Conservation (phyloP, 2,888 invertebrate species). For the Argynnis bischoffii region DNA sequence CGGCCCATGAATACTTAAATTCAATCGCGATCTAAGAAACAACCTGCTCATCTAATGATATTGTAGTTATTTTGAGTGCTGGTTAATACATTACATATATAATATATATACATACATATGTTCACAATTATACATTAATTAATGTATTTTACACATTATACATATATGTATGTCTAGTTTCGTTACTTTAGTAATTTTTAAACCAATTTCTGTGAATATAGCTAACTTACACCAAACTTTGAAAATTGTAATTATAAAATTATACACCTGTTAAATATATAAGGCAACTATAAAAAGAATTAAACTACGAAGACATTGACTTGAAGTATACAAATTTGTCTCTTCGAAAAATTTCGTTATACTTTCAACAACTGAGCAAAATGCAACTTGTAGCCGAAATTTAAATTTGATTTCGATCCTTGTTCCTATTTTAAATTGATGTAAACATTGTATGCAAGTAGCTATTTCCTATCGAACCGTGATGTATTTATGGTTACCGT, state of each 20-base stretch:
- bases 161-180: background rate
- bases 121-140: conserved; percentile 17
- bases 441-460: conserved; percentile 35
- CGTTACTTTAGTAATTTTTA: too few relatives aligned
- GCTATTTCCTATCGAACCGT: conserved; percentile 24
- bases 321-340: too few relatives aligned
- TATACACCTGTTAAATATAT: too few relatives aligned
- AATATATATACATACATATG: background rate
- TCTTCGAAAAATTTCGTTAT: too few relatives aligned
- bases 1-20: conserved; percentile 72
- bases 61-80: conserved; percentile 53
- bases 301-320: too few relatives aligned
- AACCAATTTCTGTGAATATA: too few relatives aligned
- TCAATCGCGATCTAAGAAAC: conserved; percentile 63
- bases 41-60: conserved; percentile 62
- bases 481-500: conserved; percentile 54
- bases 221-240: too few relatives aligned
- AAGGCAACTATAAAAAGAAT: too few relatives aligned
- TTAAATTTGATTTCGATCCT: background rate
- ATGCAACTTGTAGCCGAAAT: background rate
- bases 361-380: background rate
- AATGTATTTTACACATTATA: background rate
- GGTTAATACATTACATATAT: conserved; percentile 29
- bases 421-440: conserved; percentile 4
- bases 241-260: too few relatives aligned